Evolutionary conservation across 2,797 vertebrate genomes (phyloP).

Genomic region (Sebastes iracundus): DNA sequence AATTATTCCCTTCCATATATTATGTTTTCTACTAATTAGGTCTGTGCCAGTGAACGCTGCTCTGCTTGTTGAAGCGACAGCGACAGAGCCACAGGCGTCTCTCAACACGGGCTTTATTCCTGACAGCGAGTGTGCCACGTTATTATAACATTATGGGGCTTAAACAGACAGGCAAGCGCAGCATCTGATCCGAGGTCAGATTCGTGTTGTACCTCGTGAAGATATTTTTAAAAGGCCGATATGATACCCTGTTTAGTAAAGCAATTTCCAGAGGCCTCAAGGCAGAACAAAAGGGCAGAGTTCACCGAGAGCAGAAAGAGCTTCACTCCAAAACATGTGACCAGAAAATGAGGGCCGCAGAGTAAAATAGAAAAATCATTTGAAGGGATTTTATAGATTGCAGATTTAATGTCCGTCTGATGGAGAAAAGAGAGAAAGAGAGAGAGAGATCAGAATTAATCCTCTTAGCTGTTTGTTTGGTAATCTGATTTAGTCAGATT

Average conservation of each 20-base stretch:
- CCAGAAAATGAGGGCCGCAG: constrained; percentile 44
- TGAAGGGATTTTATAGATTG: constrained; percentile 78
- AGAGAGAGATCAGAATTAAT: constrained; percentile 78
- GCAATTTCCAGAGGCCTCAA: constrained; percentile 63
- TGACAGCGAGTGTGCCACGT: constrained; percentile 27
- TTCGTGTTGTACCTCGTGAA: constrained; percentile 38
- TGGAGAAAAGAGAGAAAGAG: constrained; percentile 49
- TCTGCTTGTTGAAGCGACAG: constrained; percentile 38
- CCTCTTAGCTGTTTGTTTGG: constrained; percentile 81
- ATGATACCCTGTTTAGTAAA: constrained; percentile 61
- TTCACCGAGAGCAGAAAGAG: constrained; percentile 58
- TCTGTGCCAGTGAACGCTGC: constrained; percentile 18
- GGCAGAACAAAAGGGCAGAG: constrained; percentile 70
- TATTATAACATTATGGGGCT: constrained; percentile 60
- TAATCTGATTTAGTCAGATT: constrained; percentile 82
- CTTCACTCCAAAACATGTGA: constrained; percentile 50
- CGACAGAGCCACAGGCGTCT: constrained; percentile 30
- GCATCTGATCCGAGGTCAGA: constrained; percentile 59
- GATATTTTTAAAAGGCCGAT: constrained; percentile 62
- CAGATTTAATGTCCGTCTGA: constrained; percentile 76
- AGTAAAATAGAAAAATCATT: constrained; percentile 73
- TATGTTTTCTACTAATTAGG: constrained; percentile 62
- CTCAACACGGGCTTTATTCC: constrained; percentile 38
- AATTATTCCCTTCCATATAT: constrained; percentile 52
- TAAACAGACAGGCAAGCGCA: constrained; percentile 22